Base-by-base conservation (phyloP, 2,113 vertebrate species). In the Microcebus murinus region DNA sequence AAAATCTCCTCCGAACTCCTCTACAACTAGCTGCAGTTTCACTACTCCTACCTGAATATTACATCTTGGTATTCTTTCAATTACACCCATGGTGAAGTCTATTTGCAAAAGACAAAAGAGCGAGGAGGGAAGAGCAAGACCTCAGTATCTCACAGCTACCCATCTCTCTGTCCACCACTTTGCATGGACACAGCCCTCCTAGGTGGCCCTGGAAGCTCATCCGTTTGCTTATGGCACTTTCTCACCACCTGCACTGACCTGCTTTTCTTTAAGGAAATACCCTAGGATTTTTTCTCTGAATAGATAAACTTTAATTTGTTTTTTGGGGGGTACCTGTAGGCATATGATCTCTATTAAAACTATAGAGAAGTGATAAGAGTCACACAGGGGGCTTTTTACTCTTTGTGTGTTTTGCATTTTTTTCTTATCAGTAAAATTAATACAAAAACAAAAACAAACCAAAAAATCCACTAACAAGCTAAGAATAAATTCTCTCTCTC, bases 71-170 rank as follows among this genome's bases (percentile, higher is more conserved):
- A 67, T 25, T 63, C 7, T 17, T 52, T 31, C 12, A 57, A 7
- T 57, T 71, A 21, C 20, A 17, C 34, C 12, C 14, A 12, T 12
- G 25, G 8, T 39, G 25, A 80, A 1, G 1, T 39, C 36, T 57
- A 31, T 10, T 15, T 71, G 13, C 42, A 63, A 80, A 42, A 91
- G 10, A 81, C 11, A 65, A 74, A 52, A 27, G 21, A 23, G 57
- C 27, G 2, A 7, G 1, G 6, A 42, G 4, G 4, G 6, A 1
- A 27, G 3, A 2, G 18, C 42, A 85, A 8, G 1, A 23, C 14
- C 23, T 31, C 39, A 8, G 5, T 59, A 17, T 55, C 29, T 45
- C 55, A 25, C 27, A 9, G 34, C 8, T 27, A 67, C 36, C 17
- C 36, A 10, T 36, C 20, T 52, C 4, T 31, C 55, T 86, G 8